These are phyloP conservation scores for Hemichromis elongatus DNA, from an alignment of 2,113 vertebrate genomes.

Conservation along the genomic window DNA sequence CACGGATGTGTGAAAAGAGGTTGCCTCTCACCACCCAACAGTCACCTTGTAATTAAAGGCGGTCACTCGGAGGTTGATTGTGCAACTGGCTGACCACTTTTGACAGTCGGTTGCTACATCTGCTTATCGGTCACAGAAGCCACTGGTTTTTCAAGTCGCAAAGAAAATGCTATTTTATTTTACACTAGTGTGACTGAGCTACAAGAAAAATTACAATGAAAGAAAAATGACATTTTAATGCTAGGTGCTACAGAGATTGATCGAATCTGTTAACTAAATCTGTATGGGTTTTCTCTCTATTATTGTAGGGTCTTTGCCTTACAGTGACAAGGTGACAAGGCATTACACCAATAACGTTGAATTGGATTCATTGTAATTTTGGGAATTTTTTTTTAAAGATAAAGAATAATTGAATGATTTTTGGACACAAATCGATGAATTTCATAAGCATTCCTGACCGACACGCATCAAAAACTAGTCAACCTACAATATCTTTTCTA, in stretches of 20 bases:
- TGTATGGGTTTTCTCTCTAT: not conserved
- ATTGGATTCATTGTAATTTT: not conserved
- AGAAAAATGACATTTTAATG: not conserved
- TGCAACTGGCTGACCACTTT: not conserved
- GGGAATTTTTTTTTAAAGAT: accelerated
- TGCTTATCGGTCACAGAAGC: not conserved
- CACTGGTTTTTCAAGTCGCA: not conserved
- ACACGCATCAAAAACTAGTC: not conserved
- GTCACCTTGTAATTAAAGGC: not conserved
- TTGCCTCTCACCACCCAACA: not conserved
- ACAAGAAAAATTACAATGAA: not conserved
- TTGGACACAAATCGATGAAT: not conserved
- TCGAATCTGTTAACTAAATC: not conserved
- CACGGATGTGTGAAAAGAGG: not conserved
- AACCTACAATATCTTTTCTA: not conserved
- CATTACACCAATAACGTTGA: not conserved
- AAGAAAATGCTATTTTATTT: not conserved
- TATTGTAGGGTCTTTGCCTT: not conserved
- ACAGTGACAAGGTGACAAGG: not conserved
- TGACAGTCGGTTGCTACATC: not conserved
- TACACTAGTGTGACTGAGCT: not conserved
- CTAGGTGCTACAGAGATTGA: not conserved
- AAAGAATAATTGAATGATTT: not conserved
- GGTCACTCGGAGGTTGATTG: not conserved
- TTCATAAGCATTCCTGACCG: not conserved